Evolutionary conservation across 2,113 vertebrate genomes (phyloP), one percentile per base, ranked within the genome.

Genomic region (Mesoclemmys tuberculata): DNA sequence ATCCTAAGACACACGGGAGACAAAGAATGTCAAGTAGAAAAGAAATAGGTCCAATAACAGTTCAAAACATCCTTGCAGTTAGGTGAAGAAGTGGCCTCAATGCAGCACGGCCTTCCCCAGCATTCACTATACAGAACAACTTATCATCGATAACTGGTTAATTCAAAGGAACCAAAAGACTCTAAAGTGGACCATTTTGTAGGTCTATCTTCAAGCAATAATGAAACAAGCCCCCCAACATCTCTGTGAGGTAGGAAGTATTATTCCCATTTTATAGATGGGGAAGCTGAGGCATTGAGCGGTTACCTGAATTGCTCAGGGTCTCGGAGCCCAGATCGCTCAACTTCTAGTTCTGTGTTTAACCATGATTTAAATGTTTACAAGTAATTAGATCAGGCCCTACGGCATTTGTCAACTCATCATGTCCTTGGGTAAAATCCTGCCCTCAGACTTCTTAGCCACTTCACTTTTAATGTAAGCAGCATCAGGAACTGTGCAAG

Each of bases 1-100:
- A 95, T 78, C 99, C 99, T 99, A 93, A 84, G 92, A 97, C 94
- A 98, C 97, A 95, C 89, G 97, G 88, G 89, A 96, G 94, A 96
- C 88, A 98, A 93, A 98, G 87, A 86, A 92, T 85, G 46, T 90
- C 85, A 38, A n/a, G 46, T 27, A 35, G 26, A 93, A 93, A 93
- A 97, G 88, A 87, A 86, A 94, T 80, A 91, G 44, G 35, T 68
- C 87, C 82, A 75, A 44, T 13, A 74, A 71, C 89, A 94, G 82
- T 64, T 94, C 82, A 90, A 54, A 48, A 24, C 9, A 16, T 38
- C 12, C 68, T 19, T 91, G 27, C 41, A 80, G 8, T 56, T 80
- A 16, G 84, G 64, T 29, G 21, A 4, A 16, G 8, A 44, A n/a
- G 61, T n/a, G 18, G 35, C 6, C 19, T 46, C 10, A 46, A 35